Percentiles rank a stretch among this genome's conserved stretches.
phyloP scores from a whole-genome alignment of 2,113 vertebrate species.

The Vulpes vulpes region DNA sequence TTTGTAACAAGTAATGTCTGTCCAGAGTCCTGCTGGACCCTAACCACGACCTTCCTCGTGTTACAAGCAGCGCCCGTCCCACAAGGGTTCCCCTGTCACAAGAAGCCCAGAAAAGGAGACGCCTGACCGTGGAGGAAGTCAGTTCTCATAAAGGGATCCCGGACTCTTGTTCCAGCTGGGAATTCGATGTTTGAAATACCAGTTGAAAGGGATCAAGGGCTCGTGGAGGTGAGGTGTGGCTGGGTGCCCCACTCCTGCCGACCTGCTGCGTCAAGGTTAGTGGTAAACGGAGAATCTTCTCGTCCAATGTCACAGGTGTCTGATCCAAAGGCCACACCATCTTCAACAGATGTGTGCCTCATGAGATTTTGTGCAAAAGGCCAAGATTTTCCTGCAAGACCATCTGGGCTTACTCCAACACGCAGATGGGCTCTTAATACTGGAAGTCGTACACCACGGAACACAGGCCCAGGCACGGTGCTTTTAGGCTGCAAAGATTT shows the following conservation, averaged over 20 bases:
- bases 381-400: not conserved
- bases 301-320: not conserved
- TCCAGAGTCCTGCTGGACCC: not conserved
- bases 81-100: not conserved
- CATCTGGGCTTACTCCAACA: not conserved
- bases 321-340: not conserved
- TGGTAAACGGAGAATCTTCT: not conserved
- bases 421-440: not conserved
- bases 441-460: not conserved
- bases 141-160: not conserved
- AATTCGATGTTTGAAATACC: not conserved
- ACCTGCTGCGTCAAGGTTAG: not conserved
- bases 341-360: not conserved
- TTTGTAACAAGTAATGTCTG: not conserved
- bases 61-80: not conserved
- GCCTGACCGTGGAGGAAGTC: not conserved
- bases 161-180: not conserved
- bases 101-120: not conserved
- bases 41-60: not conserved
- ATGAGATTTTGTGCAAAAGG: conserved; percentile 10
- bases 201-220: not conserved
- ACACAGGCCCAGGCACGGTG: not conserved
- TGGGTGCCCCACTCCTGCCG: not conserved
- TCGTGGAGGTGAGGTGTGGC: not conserved
- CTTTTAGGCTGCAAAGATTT: not conserved